Base-by-base conservation (phyloP, 92 coral and sea anemone species). In the Zoanthus solanderi region DNA sequence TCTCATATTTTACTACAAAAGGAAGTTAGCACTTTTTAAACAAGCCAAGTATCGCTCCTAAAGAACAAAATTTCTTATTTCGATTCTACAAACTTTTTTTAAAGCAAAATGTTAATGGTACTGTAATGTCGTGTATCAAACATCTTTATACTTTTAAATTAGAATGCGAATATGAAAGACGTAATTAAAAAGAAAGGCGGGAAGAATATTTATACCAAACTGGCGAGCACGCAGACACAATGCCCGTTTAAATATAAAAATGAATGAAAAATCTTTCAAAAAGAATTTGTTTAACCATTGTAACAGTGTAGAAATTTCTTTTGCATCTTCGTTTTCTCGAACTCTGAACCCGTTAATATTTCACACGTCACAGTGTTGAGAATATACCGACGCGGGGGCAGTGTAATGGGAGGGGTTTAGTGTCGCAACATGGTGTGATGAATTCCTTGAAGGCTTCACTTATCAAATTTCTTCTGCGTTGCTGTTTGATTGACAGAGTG, bases 381-480 rank as follows among this genome's bases (percentile, higher is more conserved):
- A 69, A 69, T 73, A 44, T 18, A 6, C 3, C 13, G 13, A 72
- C 44, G 78, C 78, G 78, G 78, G 78, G 78, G 78, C 54, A 15
- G 54, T 44, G 12, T 32, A 69, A 3, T 31, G 50, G 78, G 45
- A 7, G 42, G 53, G 56, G 45, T 28, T 73, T 73, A 13, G 78
- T 73, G 78, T 42, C 78, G 78, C 53, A 73, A 73, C 17, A 15
- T 16, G 56, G 44, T 73, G 42, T 73, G 78, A 73, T 13, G 78
- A 73, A 73, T 73, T 73, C 78, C 31, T 73, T 14, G 14, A 31
- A 73, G 17, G 17, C 11, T 73, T 73, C 56, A 52, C 30, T 73
- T 42, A 44, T 73, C 78, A 73, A 73, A 73, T 17, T 32, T 73
- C 78, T 73, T 32, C 45, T 28, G 78, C 37, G 37, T 73, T 53